Evolutionary conservation across 2,888 invertebrate genomes (phyloP), one percentile per base, ranked within the genome.

Genomic region (Muschampia staudingeri): DNA sequence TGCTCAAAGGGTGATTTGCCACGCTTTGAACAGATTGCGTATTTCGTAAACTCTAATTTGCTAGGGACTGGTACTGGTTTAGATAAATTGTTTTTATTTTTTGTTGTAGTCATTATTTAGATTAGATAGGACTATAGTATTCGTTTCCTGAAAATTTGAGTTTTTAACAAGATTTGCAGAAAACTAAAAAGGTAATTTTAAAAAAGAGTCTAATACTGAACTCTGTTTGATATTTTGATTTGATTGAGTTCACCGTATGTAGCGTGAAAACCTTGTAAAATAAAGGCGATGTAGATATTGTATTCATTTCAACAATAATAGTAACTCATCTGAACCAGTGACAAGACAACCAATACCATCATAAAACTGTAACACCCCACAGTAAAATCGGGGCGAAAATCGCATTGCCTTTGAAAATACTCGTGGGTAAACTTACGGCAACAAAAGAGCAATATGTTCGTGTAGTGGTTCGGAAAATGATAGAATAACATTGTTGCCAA

Each of bases 401-500:
- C 73, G 73, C 61, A 34, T 56, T 72, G 16, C 37, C 78, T 40
- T 44, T 76, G 6, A 67, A 76, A 65, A 76, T 37, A 42, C 67
- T 69, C 88, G 88, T 85, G 88, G 87, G 88, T 86, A 87, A 90
- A 87, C 89, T 85, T 83, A 42, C 11, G 65, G 30, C 80, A 90
- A 93, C 91, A 93, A 94, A 92, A 89, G 84, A 85, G 90, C 93
- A 92, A 92, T 92, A 91, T 92, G 90, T 89, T 88, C 87, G 90
- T 72, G 89, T 91, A 94, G 93, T 94, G 94, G 92, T 80, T 93
- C 88, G 94, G 94, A 95, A 95, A 95, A 95, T 95, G 92, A 93
- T 90, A 91, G 91, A 94, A 94, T 94, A 93, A 93, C 93, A 91
- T 85, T 85, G 89, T 88, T 84, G 87, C 88, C 85, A 84, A 88